Evolutionary conservation across 2,113 vertebrate genomes (phyloP), one percentile per base, ranked within the genome.

Genomic region (Phaethon lepturus): DNA sequence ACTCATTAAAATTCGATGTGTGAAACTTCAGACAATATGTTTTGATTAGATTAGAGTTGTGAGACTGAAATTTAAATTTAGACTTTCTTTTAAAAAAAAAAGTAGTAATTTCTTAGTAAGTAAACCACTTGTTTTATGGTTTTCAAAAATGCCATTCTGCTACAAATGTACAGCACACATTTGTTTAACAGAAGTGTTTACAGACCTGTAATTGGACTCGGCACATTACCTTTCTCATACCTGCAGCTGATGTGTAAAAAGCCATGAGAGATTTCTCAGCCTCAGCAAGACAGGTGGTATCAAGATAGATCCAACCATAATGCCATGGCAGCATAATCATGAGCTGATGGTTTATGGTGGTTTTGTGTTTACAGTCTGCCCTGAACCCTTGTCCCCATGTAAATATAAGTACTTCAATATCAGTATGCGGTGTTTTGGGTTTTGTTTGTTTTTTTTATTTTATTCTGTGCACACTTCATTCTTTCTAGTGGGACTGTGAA

Each of bases 371-470:
- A 14, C 20, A 60, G n/a, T 15, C 50, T 82, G 58, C 64, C 63
- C 56, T 42, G 40, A 87, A 18, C 18, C 64, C 52, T 67, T 66
- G 31, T 49, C 35, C 77, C 59, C 10, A 1, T 49, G 29, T 62
- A n/a, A 78, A 56, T n/a, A 49, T 0, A 45, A 71, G 11, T 31
- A 31, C 26, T 73, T 62, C 29, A 25, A 1, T 42, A 45, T 31
- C 49, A 47, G 7, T 28, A 20, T 4, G 26, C 3, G 38, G 38
- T 38, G 38, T 38, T 38, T 38, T 0, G 58, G 47, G 3, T 1
- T 28, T 52, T 7, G 2, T 26, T 16, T 59, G 23, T 23, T 20
- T 53, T 35, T 24, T 8, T 38, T 38, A 38, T 38, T 29, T 52
- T 6, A 9, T 56, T 68, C 86, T 59, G 33, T 35, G 25, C 12